A percentile compares a stretch with the other conserved stretches of the same genome.
These are phyloP conservation scores for Haliclona indistincta DNA, from an alignment of 37 sponge, comb jelly and placozoan species.

Conservation along the genomic window DNA sequence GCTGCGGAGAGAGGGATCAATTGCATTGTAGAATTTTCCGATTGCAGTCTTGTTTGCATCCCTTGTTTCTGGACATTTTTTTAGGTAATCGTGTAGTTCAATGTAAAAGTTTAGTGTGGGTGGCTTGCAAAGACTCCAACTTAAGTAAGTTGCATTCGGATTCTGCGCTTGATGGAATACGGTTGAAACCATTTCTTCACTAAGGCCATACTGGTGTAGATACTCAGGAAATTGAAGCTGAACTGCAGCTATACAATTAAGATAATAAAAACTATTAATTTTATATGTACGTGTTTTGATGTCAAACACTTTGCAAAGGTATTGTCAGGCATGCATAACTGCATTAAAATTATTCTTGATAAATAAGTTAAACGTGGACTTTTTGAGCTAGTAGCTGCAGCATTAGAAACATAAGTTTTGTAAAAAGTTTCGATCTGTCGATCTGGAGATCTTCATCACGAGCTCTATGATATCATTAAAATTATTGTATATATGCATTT, in stretches of 20 bases:
- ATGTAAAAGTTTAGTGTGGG: slow-evolving; percentile 24
- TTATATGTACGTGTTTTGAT: background rate
- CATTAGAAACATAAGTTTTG: too few relatives aligned
- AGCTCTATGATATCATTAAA: too few relatives aligned
- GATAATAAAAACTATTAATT: background rate
- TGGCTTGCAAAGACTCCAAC: too few relatives aligned
- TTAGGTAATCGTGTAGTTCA: slow-evolving; percentile 30
- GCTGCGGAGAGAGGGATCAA: slow-evolving; percentile 21
- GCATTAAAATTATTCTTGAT: too few relatives aligned
- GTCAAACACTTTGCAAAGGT: background rate
- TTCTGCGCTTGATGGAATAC: slow-evolving; percentile 16
- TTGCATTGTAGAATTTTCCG: slow-evolving; percentile 33
- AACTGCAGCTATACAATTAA: background rate
- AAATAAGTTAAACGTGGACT: too few relatives aligned
- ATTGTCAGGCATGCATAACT: background rate
- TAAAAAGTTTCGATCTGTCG: too few relatives aligned
- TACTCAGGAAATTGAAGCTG: slow-evolving; percentile 21
- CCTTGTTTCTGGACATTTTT: slow-evolving; percentile 24
- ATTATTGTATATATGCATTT: too few relatives aligned
- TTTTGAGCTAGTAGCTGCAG: too few relatives aligned
- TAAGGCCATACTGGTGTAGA: background rate
- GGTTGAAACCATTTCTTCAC: slow-evolving; percentile 2
- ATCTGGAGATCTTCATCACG: too few relatives aligned
- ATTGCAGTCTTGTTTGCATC: slow-evolving; percentile 12
- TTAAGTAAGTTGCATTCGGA: too few relatives aligned